Evolutionary conservation across 2,113 vertebrate genomes (phyloP).

Genomic region (Anhinga rufa): DNA sequence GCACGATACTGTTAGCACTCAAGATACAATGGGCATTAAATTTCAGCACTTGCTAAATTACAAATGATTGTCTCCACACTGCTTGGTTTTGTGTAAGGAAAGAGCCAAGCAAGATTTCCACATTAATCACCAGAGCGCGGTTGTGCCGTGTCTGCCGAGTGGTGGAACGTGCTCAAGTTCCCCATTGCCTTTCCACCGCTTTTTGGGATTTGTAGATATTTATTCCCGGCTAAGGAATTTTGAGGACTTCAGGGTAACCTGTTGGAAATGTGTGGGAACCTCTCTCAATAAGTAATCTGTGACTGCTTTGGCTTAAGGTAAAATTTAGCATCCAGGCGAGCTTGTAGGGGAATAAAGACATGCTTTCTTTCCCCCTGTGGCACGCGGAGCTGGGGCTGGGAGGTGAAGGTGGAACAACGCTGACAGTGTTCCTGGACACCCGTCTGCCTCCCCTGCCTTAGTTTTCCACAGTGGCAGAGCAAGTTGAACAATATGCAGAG

Average conservation of each 20-base stretch:
- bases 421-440: constrained; percentile 65
- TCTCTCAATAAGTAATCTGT: constrained; percentile 69
- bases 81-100: constrained; percentile 16
- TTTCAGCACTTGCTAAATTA: constrained; percentile 48
- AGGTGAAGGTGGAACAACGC: constrained; percentile 73
- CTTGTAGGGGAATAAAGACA: constrained; percentile 65
- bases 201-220: neutral
- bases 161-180: neutral
- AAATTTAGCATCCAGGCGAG: constrained; percentile 46
- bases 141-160: neutral
- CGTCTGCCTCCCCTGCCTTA: constrained; percentile 63
- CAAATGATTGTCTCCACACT: neutral
- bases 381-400: constrained; percentile 16
- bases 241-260: constrained; percentile 7
- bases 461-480: constrained; percentile 71
- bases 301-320: constrained; percentile 65
- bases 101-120: constrained; percentile 16
- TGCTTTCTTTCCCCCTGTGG: constrained; percentile 64
- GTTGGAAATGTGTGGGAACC: constrained; percentile 37
- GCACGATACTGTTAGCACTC: neutral
- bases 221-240: constrained; percentile 1
- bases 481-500: neutral
- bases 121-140: neutral
- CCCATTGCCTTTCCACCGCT: neutral
- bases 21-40: neutral